Conservation (phyloP, 1,140 invertebrate genomes). For the Aleiodes sp. region DNA sequence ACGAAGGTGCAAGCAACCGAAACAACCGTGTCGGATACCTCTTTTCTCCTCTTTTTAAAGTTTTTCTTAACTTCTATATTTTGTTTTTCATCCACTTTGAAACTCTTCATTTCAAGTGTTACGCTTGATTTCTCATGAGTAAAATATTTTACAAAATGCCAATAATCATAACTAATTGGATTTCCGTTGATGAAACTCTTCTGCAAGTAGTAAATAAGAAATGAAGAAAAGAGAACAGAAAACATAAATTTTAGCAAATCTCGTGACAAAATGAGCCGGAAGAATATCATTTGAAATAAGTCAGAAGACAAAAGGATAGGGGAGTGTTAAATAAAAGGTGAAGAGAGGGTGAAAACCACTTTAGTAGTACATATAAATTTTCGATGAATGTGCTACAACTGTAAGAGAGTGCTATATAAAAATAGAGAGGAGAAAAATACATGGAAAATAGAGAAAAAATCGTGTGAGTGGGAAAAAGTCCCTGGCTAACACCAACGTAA, state of each 20-base stretch:
- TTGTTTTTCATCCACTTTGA: neutral
- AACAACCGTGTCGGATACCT: neutral
- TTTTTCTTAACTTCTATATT: neutral
- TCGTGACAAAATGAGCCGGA: neutral
- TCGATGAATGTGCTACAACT: slow-evolving; percentile 1
- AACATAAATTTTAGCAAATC: too few species aligned
- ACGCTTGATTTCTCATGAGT: neutral
- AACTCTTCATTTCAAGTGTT: slow-evolving; percentile 2
- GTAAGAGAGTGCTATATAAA: neutral
- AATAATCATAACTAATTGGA: slow-evolving; percentile 13
- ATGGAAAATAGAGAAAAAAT: neutral
- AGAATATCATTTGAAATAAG: neutral
- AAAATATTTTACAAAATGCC: neutral
- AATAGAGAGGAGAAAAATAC: neutral
- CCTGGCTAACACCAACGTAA: neutral
- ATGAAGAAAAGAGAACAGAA: neutral
- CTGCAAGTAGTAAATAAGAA: neutral
- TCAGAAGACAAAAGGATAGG: neutral
- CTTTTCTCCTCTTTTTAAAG: neutral
- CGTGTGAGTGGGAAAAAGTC: neutral
- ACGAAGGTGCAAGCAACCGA: slow-evolving; percentile 1
- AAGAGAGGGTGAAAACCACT: neutral
- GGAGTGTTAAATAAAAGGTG: neutral
- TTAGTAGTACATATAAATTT: slow-evolving; percentile 1
- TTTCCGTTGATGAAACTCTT: neutral